Evolutionary conservation across 2,888 invertebrate species (phyloP).

Genomic region (Panzeria rudis): DNA sequence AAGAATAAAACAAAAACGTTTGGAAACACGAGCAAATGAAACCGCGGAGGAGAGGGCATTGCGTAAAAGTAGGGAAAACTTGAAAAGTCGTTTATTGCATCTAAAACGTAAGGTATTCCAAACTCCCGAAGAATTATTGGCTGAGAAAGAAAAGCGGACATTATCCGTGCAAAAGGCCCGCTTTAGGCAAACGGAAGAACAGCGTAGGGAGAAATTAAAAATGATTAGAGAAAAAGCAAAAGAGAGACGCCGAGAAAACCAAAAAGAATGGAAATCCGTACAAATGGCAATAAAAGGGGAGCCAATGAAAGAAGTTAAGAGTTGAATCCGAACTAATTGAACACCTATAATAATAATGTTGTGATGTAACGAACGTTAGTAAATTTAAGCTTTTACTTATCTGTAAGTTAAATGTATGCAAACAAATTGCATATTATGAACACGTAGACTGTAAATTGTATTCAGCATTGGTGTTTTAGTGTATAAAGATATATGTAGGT

Average conservation of each 20-base stretch:
- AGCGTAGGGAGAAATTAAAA: slow-evolving; percentile 8
- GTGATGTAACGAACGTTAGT: too few relatives aligned
- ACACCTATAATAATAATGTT: too few relatives aligned
- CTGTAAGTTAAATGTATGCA: too few relatives aligned
- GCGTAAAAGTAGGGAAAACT: slow-evolving; percentile 37
- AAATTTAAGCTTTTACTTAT: too few relatives aligned
- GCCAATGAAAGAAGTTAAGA: neutral
- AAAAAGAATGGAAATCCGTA: slow-evolving; percentile 37
- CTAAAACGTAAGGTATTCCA: slow-evolving; percentile 32
- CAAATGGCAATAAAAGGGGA: slow-evolving; percentile 10
- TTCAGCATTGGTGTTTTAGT: too few relatives aligned
- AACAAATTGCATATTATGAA: too few relatives aligned
- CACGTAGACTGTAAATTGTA: too few relatives aligned
- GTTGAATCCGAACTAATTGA: neutral
- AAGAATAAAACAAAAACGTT: slow-evolving; percentile 57
- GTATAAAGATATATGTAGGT: too few relatives aligned
- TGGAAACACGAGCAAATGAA: slow-evolving; percentile 54
- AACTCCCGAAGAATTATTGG: slow-evolving; percentile 66
- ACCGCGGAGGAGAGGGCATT: slow-evolving; percentile 59
- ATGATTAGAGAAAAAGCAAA: slow-evolving; percentile 15
- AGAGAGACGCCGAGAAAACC: slow-evolving; percentile 20
- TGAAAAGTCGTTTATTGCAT: slow-evolving; percentile 41
- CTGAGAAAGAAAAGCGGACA: slow-evolving; percentile 44
- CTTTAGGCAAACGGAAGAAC: slow-evolving; percentile 29
- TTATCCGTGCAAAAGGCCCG: slow-evolving; percentile 6